These are phyloP conservation scores for Cromileptes altivelis DNA, from an alignment of 2,113 vertebrate species.

Conservation along the genomic window DNA sequence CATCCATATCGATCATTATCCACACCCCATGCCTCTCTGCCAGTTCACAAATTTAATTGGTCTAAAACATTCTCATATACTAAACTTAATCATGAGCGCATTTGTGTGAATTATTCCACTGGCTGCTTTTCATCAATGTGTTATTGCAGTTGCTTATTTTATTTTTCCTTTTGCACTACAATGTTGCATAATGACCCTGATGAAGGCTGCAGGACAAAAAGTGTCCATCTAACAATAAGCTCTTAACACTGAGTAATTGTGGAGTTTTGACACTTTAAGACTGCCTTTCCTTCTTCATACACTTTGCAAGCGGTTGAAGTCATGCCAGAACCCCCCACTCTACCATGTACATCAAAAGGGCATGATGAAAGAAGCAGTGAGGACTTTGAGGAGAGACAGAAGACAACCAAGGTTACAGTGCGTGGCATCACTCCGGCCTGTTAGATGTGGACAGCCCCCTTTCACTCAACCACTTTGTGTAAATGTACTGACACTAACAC, in stretches of 20 bases:
- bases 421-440: constrained; percentile 31
- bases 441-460: constrained; percentile 16
- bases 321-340: neutral
- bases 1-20: neutral
- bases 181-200: neutral
- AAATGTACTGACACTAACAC: constrained; percentile 14
- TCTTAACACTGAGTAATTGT: neutral
- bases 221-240: neutral
- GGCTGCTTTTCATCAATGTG: neutral
- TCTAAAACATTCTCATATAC: neutral
- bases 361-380: constrained; percentile 36
- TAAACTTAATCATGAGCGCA: neutral
- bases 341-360: constrained; percentile 31
- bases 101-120: too few relatives aligned
- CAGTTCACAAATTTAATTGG: too few relatives aligned
- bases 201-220: neutral
- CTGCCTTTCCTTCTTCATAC: neutral
- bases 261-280: neutral
- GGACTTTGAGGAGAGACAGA: constrained; percentile 21
- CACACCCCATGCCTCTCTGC: neutral
- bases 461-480: constrained; percentile 14
- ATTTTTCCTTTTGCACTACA: neutral
- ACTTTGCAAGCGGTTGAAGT: constrained; percentile 14
- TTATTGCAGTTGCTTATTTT: neutral
- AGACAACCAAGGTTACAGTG: constrained; percentile 52